Evolutionary conservation across 2,113 vertebrate genomes (phyloP).

Genomic region (Numida meleagris): DNA sequence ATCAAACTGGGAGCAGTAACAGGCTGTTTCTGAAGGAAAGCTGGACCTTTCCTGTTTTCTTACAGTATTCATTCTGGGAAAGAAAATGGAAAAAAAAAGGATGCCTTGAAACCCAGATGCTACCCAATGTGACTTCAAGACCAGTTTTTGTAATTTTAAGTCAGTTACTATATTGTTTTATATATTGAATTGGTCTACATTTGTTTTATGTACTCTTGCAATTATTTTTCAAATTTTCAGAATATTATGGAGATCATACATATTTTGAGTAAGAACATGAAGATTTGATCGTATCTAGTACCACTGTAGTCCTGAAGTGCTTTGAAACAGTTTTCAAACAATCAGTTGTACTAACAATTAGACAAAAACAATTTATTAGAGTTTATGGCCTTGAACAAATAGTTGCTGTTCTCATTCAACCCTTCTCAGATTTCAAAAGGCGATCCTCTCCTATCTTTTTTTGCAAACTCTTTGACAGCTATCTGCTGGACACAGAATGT

Average conservation of each 20-base stretch:
- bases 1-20: conserved; percentile 58
- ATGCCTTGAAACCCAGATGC: conserved; percentile 14
- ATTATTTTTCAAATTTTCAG: background rate
- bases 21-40: conserved; percentile 49
- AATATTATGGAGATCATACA: background rate
- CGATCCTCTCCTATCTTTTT: background rate
- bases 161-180: background rate
- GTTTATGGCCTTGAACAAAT: background rate
- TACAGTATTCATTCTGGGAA: conserved; percentile 51
- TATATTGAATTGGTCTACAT: background rate
- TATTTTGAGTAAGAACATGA: background rate
- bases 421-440: background rate
- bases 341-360: background rate
- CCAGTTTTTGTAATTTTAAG: background rate
- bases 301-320: background rate
- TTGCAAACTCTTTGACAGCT: background rate
- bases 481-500: background rate
- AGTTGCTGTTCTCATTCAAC: background rate
- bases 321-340: background rate
- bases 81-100: conserved; percentile 26
- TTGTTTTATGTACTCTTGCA: background rate
- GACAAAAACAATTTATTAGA: background rate
- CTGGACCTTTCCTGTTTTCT: conserved; percentile 48
- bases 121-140: background rate
- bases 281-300: background rate